phyloP scores from a whole-genome alignment of 2,113 vertebrate species.

The Corythoichthys intestinalis region DNA sequence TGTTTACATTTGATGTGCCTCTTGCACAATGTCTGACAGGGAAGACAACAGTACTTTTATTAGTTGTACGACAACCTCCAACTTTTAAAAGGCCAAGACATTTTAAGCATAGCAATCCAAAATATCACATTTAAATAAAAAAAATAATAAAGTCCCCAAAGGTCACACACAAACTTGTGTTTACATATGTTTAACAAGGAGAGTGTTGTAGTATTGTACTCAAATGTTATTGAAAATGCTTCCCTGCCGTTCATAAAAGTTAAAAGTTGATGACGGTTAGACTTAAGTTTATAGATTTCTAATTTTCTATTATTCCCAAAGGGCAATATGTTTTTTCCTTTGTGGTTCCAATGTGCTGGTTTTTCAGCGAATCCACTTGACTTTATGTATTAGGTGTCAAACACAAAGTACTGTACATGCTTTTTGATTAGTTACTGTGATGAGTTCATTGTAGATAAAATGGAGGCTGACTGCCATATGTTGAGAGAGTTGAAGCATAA shows the following conservation, averaged over 20 bases:
- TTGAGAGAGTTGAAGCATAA: constrained; percentile 1
- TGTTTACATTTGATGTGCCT: no score
- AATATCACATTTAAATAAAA: no score
- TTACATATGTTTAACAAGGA: no score
- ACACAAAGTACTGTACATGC: neutral
- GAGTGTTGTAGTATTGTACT: neutral
- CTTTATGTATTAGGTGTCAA: neutral
- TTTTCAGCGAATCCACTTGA: neutral
- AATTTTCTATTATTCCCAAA: neutral
- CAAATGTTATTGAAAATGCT: neutral
- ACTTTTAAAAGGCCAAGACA: no score
- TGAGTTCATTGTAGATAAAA: neutral
- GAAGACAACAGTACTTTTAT: no score
- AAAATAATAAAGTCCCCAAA: no score
- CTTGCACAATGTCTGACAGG: no score
- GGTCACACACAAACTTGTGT: no score
- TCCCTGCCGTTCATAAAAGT: neutral
- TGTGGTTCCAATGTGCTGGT: neutral
- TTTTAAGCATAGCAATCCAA: no score
- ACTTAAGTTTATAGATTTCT: neutral
- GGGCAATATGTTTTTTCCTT: neutral
- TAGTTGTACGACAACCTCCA: no score
- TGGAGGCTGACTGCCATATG: constrained; percentile 18
- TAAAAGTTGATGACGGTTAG: neutral
- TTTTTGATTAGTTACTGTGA: neutral